A percentile compares a stretch with the other conserved stretches of the same genome.
Conservation (phyloP, 2,113 vertebrate species). For the Limanda limanda region DNA sequence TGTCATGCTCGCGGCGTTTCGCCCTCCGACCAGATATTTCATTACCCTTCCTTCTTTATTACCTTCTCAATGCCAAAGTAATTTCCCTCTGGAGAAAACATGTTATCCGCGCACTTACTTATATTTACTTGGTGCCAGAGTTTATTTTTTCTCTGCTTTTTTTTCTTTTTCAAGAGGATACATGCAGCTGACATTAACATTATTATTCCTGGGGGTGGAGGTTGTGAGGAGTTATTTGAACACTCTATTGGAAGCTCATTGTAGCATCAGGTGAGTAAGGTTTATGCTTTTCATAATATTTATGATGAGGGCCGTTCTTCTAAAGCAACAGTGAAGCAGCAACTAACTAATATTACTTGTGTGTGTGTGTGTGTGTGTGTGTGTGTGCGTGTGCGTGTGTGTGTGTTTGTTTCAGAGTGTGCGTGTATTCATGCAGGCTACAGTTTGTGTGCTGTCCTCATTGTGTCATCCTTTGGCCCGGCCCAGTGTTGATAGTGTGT, state of each 20-base stretch:
- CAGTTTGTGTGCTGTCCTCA: not conserved
- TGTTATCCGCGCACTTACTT: constrained; percentile 56
- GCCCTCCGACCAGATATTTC: constrained; percentile 62
- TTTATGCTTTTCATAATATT: constrained; percentile 40
- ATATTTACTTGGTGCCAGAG: constrained; percentile 55
- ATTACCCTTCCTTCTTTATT: constrained; percentile 57
- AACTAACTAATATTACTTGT: not conserved
- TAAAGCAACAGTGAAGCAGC: constrained; percentile 18
- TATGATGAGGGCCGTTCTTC: constrained; percentile 5
- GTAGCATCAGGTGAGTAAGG: constrained; percentile 48
- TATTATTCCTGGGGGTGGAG: constrained; percentile 24
- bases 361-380: not conserved
- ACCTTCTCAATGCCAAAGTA: constrained; percentile 66
- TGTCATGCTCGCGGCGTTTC: constrained; percentile 33
- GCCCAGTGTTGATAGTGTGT: not conserved
- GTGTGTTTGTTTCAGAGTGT: not conserved
- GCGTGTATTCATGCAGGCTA: not conserved
- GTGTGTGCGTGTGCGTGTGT: not conserved
- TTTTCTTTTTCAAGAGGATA: not conserved
- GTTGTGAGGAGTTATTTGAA: constrained; percentile 30
- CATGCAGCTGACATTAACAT: constrained; percentile 53
- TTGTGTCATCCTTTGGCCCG: not conserved
- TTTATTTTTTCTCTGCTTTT: not conserved
- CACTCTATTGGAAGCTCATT: constrained; percentile 24
- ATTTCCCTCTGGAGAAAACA: constrained; percentile 65